Percentiles rank a stretch among this genome's conserved stretches.
These are phyloP conservation scores for Onychostoma macrolepis DNA, from an alignment of 2,113 vertebrate species.

Conservation along the genomic window DNA sequence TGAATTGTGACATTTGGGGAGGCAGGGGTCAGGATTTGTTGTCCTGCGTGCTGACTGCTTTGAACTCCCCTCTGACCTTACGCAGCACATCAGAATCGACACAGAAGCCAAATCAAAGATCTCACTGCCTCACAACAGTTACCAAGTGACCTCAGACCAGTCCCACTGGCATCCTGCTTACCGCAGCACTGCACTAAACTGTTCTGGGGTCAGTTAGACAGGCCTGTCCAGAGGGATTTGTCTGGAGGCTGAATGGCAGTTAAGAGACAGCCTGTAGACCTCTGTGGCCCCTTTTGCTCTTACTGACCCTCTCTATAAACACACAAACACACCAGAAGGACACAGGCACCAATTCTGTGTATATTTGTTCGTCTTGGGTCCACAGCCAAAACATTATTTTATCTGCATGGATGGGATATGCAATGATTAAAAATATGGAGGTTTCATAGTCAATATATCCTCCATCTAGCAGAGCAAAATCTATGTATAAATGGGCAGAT, in stretches of 20 bases:
- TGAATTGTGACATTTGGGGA: not conserved
- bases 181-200: constrained; percentile 19
- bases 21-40: not conserved
- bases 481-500: not conserved
- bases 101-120: constrained; percentile 4
- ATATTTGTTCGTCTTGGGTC: not conserved
- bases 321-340: constrained; percentile 34
- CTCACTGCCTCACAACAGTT: not conserved
- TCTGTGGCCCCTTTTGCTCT: not conserved
- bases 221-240: not conserved
- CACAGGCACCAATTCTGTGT: not conserved
- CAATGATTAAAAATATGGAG: not conserved
- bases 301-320: not conserved
- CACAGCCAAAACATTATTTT: not conserved
- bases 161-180: constrained; percentile 13
- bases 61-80: constrained; percentile 12
- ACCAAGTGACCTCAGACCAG: not conserved
- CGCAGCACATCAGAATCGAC: constrained; percentile 15
- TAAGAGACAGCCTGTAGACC: constrained; percentile 13
- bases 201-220: constrained; percentile 15
- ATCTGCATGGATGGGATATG: not conserved
- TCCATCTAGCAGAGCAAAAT: not conserved
- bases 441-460: not conserved
- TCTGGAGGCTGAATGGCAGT: constrained; percentile 3
- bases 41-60: not conserved